phyloP scores from a whole-genome alignment of 2,888 invertebrate species.

The Dermolepida albohirtum region DNA sequence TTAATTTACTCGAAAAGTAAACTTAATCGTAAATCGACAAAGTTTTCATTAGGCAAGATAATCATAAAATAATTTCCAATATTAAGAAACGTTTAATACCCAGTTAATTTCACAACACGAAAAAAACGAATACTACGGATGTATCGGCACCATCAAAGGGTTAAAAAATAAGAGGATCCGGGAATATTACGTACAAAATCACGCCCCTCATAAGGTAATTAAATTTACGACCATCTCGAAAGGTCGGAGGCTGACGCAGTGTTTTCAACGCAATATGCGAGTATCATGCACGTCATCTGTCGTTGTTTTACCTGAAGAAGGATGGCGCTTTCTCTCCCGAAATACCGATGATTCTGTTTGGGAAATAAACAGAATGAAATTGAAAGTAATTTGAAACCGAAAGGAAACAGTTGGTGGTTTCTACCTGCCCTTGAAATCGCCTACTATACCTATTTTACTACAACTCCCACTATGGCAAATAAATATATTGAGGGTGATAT shows the following conservation, averaged over 20 bases:
- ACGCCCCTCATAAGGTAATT: conserved; percentile 22
- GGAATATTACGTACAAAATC: conserved; percentile 26
- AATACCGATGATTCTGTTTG: neutral
- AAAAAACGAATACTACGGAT: no score
- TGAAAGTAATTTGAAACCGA: conserved; percentile 48
- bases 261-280: conserved; percentile 2
- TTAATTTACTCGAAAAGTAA: no score
- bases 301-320: conserved; percentile 25
- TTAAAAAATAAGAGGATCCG: conserved; percentile 8
- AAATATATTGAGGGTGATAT: neutral
- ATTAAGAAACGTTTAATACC: no score
- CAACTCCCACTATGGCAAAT: neutral
- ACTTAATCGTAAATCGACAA: no score
- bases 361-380: conserved; percentile 44
- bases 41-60: no score
- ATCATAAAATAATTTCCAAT: no score
- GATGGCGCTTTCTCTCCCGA: conserved; percentile 23
- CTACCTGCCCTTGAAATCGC: conserved; percentile 42
- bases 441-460: conserved; percentile 17
- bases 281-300: conserved; percentile 29
- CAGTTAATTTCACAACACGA: no score
- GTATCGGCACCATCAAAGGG: conserved; percentile 27
- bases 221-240: conserved; percentile 22
- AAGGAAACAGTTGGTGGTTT: conserved; percentile 43
- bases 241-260: conserved; percentile 18